These are phyloP conservation scores for Catocala nupta DNA, from an alignment of 2,888 invertebrate species.

Conservation along the genomic window DNA sequence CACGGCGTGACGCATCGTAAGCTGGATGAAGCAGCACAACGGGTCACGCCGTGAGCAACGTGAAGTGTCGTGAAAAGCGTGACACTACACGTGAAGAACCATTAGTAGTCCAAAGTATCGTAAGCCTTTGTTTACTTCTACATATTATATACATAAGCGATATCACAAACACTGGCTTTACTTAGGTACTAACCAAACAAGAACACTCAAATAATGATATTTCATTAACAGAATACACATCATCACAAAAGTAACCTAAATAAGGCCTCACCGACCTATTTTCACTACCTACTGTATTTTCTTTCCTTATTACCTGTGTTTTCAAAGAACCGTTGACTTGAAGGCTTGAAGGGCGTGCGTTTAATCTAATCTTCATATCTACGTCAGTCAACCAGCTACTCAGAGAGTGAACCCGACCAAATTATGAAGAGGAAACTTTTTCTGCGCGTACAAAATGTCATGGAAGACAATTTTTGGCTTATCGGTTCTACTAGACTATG, in stretches of 20 bases:
- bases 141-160: no score
- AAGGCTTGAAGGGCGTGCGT: conserved; percentile 37
- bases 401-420: conserved; percentile 29
- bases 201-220: not conserved
- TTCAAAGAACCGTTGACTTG: conserved; percentile 45
- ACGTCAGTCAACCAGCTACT: conserved; percentile 38
- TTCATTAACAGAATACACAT: not conserved
- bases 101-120: no score
- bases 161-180: no score
- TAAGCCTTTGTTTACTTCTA: no score
- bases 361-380: conserved; percentile 48
- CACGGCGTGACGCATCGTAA: no score
- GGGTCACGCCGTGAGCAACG: no score
- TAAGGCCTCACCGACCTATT: conserved; percentile 4
- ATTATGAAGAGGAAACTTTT: conserved; percentile 32
- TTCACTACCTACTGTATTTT: conserved; percentile 21
- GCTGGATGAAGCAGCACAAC: no score
- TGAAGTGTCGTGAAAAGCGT: no score
- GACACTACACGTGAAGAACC: no score
- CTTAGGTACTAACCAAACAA: no score
- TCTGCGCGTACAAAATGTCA: conserved; percentile 21
- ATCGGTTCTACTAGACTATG: not conserved
- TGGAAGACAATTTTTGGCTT: not conserved
- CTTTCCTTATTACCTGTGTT: conserved; percentile 34
- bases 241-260: conserved; percentile 5